Evolutionary conservation across 2,888 invertebrate genomes (phyloP).

Genomic region (Trachelus iudaicus): DNA sequence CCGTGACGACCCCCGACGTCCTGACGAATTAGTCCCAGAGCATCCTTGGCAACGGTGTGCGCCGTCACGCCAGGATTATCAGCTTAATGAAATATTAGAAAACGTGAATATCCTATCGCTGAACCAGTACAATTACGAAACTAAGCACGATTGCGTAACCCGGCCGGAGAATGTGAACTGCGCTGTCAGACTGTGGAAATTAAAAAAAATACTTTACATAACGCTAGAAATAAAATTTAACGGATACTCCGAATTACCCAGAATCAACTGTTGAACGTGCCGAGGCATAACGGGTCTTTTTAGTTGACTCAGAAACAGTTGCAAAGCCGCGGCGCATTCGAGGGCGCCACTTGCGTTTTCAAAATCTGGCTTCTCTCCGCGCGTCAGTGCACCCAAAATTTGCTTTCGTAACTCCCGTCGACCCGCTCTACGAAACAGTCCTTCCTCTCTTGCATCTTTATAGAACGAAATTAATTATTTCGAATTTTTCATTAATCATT

Average conservation of each 20-base stretch:
- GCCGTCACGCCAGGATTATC: conserved; percentile 64
- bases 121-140: too few species aligned
- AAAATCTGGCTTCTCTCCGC: conserved; percentile 46
- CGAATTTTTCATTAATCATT: not conserved
- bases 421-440: conserved; percentile 49
- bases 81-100: conserved; percentile 38
- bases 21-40: conserved; percentile 66
- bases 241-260: conserved; percentile 53
- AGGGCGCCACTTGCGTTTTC: conserved; percentile 44
- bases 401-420: conserved; percentile 40
- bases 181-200: too few species aligned
- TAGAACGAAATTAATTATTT: not conserved
- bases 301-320: conserved; percentile 59
- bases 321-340: conserved; percentile 66
- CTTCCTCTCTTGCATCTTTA: conserved; percentile 52
- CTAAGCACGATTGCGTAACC: too few species aligned
- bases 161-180: too few species aligned
- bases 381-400: conserved; percentile 45
- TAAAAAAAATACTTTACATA: too few species aligned
- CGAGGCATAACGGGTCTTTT: conserved; percentile 65
- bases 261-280: conserved; percentile 65
- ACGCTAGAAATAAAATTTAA: not conserved
- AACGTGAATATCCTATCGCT: too few species aligned
- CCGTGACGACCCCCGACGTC: conserved; percentile 64
- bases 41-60: conserved; percentile 66